Percentiles rank a stretch among this genome's conserved stretches.
Evolutionary conservation across 2,888 invertebrate genomes (phyloP).

Genomic region (Trissolcus japonicus): DNA sequence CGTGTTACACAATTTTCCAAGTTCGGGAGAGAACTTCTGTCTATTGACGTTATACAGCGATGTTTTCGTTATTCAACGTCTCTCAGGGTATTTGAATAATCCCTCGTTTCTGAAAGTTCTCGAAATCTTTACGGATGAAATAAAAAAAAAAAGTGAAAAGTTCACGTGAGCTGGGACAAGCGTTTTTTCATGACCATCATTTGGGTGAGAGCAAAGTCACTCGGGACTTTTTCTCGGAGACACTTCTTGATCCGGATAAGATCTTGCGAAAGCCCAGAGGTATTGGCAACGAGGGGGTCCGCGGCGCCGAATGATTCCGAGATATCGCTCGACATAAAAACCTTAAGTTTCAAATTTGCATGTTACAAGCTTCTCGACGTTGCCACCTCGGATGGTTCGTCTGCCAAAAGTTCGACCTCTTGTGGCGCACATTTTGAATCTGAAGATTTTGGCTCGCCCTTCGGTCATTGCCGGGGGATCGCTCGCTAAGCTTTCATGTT

Average conservation of each 20-base stretch:
- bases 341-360: conserved; percentile 76
- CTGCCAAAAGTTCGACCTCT: conserved; percentile 55
- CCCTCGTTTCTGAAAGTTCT: too few relatives aligned
- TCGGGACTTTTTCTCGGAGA: conserved; percentile 58
- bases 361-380: conserved; percentile 70
- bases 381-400: conserved; percentile 59
- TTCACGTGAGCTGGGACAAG: conserved; percentile 39
- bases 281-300: conserved; percentile 58
- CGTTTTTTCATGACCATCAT: conserved; percentile 41
- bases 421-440: conserved; percentile 72
- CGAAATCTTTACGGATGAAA: too few relatives aligned
- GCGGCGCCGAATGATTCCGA: conserved; percentile 71
- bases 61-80: too few relatives aligned
- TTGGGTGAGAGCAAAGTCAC: conserved; percentile 51
- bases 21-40: too few relatives aligned
- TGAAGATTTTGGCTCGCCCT: conserved; percentile 69
- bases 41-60: too few relatives aligned
- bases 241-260: conserved; percentile 71
- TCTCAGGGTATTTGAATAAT: too few relatives aligned
- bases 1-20: too few relatives aligned
- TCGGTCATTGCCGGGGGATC: conserved; percentile 69
- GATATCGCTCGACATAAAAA: conserved; percentile 76
- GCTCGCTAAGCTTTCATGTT: conserved; percentile 69
- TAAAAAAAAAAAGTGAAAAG: neutral
- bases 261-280: conserved; percentile 67